Percentiles rank a stretch among this genome's conserved stretches.
These are phyloP conservation scores for Argyrosomus japonicus DNA, from an alignment of 2,113 vertebrate genomes.

Conservation along the genomic window DNA sequence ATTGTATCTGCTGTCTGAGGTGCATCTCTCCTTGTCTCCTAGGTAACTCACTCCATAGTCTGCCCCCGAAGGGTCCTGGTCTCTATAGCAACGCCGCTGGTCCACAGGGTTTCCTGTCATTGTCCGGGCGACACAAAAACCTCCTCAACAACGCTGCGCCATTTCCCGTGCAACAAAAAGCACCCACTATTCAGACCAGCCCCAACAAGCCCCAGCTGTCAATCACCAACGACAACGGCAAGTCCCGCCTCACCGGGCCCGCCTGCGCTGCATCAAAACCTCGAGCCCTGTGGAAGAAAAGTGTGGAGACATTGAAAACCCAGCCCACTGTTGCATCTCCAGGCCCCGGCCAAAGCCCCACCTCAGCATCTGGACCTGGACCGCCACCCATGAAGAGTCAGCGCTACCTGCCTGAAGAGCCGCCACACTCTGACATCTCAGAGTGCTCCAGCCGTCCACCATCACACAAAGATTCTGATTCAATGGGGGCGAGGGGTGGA, in stretches of 20 bases:
- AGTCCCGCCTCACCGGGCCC: slow-evolving; percentile 75
- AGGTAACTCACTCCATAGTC: slow-evolving; percentile 82
- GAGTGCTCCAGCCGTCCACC: slow-evolving; percentile 92
- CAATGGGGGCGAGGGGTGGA: slow-evolving; percentile 75
- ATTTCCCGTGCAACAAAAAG: slow-evolving; percentile 86
- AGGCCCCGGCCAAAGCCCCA: slow-evolving; percentile 61
- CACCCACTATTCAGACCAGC: slow-evolving; percentile 83
- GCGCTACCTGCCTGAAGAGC: slow-evolving; percentile 94
- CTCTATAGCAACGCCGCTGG: slow-evolving; percentile 92
- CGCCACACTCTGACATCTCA: slow-evolving; percentile 92
- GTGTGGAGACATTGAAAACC: slow-evolving; percentile 93
- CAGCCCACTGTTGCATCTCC: slow-evolving; percentile 81
- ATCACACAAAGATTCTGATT: slow-evolving; percentile 89
- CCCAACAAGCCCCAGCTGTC: slow-evolving; percentile 93
- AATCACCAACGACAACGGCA: slow-evolving; percentile 88
- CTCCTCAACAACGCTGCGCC: slow-evolving; percentile 93
- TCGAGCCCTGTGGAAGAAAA: slow-evolving; percentile 95
- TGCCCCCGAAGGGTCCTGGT: slow-evolving; percentile 82
- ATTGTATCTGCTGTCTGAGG: slow-evolving; percentile 69
- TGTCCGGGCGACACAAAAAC: slow-evolving; percentile 90
- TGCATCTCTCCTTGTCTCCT: slow-evolving; percentile 77
- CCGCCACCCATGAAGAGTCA: slow-evolving; percentile 89
- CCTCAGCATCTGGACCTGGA: slow-evolving; percentile 73
- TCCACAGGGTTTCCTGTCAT: slow-evolving; percentile 87
- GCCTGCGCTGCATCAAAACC: slow-evolving; percentile 85